Percentiles rank a stretch among this genome's conserved stretches.
phyloP scores from a whole-genome alignment of 2,888 invertebrate species.

The Ochlodes sylvanus region DNA sequence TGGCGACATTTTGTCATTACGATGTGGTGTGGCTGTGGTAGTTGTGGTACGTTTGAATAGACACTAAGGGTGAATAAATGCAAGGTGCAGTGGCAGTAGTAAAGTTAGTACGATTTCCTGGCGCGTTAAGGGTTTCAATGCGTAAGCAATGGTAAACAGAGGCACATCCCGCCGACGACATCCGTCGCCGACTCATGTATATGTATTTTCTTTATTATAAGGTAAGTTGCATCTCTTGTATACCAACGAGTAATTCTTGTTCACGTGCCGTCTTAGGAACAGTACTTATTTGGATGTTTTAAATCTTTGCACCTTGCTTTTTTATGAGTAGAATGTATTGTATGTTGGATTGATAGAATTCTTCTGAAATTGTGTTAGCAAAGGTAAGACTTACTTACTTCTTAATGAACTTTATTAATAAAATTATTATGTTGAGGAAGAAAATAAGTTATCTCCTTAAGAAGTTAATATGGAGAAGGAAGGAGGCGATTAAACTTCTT shows the following conservation, averaged over 20 bases:
- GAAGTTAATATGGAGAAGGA: too few relatives aligned
- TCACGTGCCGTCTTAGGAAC: conserved; percentile 52
- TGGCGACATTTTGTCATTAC: too few relatives aligned
- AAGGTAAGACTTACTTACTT: too few relatives aligned
- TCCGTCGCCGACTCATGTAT: conserved; percentile 44
- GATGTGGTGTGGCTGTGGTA: too few relatives aligned
- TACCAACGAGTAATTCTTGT: conserved; percentile 59
- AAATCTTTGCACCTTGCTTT: conserved; percentile 33
- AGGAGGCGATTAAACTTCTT: too few relatives aligned
- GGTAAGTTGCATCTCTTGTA: conserved; percentile 49
- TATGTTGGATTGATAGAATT: too few relatives aligned
- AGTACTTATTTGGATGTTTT: conserved; percentile 25
- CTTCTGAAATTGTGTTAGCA: too few relatives aligned
- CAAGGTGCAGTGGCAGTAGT: conserved; percentile 23
- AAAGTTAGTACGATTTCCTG: conserved; percentile 35
- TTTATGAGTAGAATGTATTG: neutral
- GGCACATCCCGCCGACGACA: conserved; percentile 46
- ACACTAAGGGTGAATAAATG: conserved; percentile 27
- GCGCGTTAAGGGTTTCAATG: conserved; percentile 35
- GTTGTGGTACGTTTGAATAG: neutral
- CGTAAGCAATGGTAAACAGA: conserved; percentile 25
- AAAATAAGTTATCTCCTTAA: too few relatives aligned
- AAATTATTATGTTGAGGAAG: too few relatives aligned
- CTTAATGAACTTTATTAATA: too few relatives aligned
- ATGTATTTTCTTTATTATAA: conserved; percentile 47